Base-by-base conservation (phyloP, 1,140 invertebrate species). In the Ridgeia piscesae region DNA sequence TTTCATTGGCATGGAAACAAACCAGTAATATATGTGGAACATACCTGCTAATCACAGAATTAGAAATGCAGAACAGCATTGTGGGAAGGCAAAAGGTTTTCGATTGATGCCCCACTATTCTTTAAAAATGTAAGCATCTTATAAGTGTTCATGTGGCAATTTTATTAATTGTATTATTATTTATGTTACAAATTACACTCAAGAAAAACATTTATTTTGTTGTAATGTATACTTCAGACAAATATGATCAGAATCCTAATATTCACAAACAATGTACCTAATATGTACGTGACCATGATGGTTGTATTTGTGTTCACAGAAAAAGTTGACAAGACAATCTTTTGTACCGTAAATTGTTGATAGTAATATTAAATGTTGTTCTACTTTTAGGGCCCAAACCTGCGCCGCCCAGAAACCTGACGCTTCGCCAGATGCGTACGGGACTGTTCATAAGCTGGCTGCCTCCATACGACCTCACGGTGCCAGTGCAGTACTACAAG, bases 361-460 rank as follows among this genome's bases (percentile, higher is more conserved):
- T 77, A 77, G 2, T 77, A 77, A 77, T 77, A 77, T 27, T 77
- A 8, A 31, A 77, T 77, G 17, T 77, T 77, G 58, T 21, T 77
- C 8, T 21, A 77, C 93, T 94, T 94, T 90, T 96, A 98, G 98
- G 98, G 96, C 98, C 98, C 92, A 98, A 98, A 95, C 98, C 98
- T 50, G 98, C 98, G 94, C 97, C 97, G 88, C 98, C 98, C 11
- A 97, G 97, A 93, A 98, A 99, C 96, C 96, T 99, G 91, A 98
- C 98, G 58, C 97, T 99, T 48, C 98, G 97, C n/a, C 98, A 98
- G 96, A 97, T 98, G 92, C 97, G 97, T 94, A 98, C 98, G 95
- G 98, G 98, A 91, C 98, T 98, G 96, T 96, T 98, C 58, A 98
- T 99, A 94, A 97, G 97, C 93, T 99, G 98, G 98, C 97, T 98